Conservation (phyloP, 2,113 vertebrate genomes). For the Gobius niger region DNA sequence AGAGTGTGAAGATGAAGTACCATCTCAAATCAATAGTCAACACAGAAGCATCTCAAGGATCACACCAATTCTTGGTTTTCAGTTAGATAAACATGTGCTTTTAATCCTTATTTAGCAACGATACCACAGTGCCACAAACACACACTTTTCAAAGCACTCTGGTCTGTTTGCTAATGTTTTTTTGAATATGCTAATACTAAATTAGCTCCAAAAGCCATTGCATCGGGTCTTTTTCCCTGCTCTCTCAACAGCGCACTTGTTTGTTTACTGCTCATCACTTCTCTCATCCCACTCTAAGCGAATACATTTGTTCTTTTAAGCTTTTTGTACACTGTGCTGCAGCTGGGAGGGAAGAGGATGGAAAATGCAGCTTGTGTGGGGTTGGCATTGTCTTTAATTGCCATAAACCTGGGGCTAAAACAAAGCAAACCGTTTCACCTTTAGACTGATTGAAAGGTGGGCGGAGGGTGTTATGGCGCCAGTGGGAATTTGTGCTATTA, state of each 20-base stretch:
- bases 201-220: constrained; percentile 25
- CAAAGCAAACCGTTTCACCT: constrained; percentile 44
- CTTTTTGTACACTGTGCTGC: constrained; percentile 1
- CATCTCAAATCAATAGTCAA: constrained; percentile 34
- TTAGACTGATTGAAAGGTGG: constrained; percentile 30
- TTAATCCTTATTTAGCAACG: constrained; percentile 29
- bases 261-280: constrained; percentile 29
- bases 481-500: constrained; percentile 8
- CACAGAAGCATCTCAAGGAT: constrained; percentile 38
- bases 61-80: constrained; percentile 38
- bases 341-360: constrained; percentile 18
- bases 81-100: constrained; percentile 43
- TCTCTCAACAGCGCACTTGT: constrained; percentile 18
- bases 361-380: constrained; percentile 10
- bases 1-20: constrained; percentile 1
- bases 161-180: constrained; percentile 38
- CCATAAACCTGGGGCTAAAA: constrained; percentile 33
- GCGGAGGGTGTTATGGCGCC: constrained; percentile 27
- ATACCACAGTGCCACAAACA: neutral
- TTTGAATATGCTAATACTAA: constrained; percentile 46
- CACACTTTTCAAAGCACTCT: constrained; percentile 25
- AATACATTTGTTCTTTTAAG: constrained; percentile 30
- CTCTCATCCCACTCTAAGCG: constrained; percentile 27
- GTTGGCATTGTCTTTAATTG: constrained; percentile 41
- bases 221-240: constrained; percentile 11